Evolutionary conservation across 2,888 invertebrate species (phyloP), one percentile per base, ranked within the genome.

Genomic region (Philaethria dido): DNA sequence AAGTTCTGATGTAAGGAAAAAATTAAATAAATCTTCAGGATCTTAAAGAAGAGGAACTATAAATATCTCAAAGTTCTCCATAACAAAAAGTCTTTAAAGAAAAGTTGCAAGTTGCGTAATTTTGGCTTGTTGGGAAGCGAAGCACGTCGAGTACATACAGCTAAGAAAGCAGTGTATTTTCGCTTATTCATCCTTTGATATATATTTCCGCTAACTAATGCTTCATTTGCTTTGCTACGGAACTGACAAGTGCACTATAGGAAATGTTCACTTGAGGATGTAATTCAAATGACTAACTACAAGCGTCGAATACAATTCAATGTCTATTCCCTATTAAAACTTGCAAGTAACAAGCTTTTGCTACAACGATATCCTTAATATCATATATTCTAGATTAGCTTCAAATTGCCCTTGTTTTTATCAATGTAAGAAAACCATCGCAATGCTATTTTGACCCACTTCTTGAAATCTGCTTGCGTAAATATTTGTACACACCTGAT

Each of bases 131-230:
- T 47, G 47, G 45, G 25, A 48, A 44, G 11, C 62, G 47, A 64
- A 62, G 62, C 69, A 70, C 68, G 68, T 68, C 42, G 62, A 29
- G 50, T 60, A 50, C 39, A 22, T 42, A 16, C 25, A 64, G 60
- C 50, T 65, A 63, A 68, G 68, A 64, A 67, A 67, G 52, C 50
- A 55, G 47, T 60, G 45, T 66, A 50, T 36, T 65, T 65, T 60
- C 47, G 57, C 64, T 60, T 63, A 65, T 65, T 68, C 62, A 54
- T 65, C 42, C 54, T 44, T 65, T 54, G 60, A 70, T 70, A 68
- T 67, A 50, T 70, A 60, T 70, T 70, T 65, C 70, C 62, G 22
- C 65, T 60, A 70, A 60, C 70, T 61, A 70, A 70, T 62, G 70
- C 65, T 70, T 68, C 65, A 68, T 70, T 70, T 63, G 65, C 47